Conservation (phyloP, 2,797 vertebrate species). For the Brachyrhaphis roseni region DNA sequence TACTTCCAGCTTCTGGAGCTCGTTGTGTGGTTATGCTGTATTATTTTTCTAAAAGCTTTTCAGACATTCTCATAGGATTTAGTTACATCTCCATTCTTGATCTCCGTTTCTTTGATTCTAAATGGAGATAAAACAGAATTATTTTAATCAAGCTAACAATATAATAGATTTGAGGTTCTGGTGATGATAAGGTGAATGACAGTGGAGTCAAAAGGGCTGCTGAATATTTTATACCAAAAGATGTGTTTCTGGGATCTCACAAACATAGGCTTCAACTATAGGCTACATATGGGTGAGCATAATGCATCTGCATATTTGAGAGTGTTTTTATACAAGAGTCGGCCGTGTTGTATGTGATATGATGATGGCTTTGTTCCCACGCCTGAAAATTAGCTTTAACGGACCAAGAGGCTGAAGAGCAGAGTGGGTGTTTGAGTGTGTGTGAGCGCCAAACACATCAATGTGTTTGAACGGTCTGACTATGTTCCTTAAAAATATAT, state of each 20-base stretch:
- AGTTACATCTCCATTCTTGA: slow-evolving; percentile 9
- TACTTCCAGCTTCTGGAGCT: slow-evolving; percentile 8
- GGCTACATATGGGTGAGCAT: slow-evolving; percentile 2
- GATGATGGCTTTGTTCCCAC: slow-evolving; percentile 64
- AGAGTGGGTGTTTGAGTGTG: slow-evolving; percentile 45
- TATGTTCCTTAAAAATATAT: slow-evolving; percentile 16
- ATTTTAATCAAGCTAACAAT: too few species aligned
- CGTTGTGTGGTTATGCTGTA: background rate
- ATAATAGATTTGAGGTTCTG: background rate
- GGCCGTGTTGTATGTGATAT: slow-evolving; percentile 47
- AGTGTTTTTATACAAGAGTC: slow-evolving; percentile 44
- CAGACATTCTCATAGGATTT: slow-evolving; percentile 18
- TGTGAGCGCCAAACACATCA: slow-evolving; percentile 10
- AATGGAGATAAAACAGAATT: slow-evolving; percentile 12
- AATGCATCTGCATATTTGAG: slow-evolving; percentile 15
- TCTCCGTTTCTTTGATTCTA: background rate
- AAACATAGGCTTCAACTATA: background rate
- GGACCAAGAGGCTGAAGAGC: slow-evolving; percentile 47
- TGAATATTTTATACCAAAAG: background rate
- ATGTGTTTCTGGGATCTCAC: background rate
- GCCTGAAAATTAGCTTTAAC: slow-evolving; percentile 56
- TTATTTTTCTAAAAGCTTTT: slow-evolving; percentile 34
- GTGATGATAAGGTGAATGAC: background rate
- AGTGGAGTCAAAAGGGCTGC: too few species aligned
- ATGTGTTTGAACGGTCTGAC: slow-evolving; percentile 5